Evolutionary conservation across 2,113 vertebrate genomes (phyloP).

Genomic region (Leucoraja erinaceus): DNA sequence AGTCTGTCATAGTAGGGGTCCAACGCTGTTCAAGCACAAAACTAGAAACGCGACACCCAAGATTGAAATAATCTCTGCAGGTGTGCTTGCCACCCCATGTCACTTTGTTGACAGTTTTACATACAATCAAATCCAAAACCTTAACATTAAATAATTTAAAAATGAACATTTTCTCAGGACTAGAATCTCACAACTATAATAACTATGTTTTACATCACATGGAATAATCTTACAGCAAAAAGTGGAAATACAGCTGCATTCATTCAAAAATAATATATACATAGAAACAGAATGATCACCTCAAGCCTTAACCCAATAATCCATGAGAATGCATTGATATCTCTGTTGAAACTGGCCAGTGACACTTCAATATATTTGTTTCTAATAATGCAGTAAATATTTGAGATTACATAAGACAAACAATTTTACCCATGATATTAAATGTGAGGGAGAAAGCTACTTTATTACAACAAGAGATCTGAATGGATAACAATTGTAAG

Average conservation of each 20-base stretch:
- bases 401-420: background rate
- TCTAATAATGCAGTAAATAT: background rate
- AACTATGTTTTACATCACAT: constrained; percentile 23
- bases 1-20: constrained; percentile 51
- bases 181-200: constrained; percentile 16
- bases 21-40: constrained; percentile 56
- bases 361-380: background rate
- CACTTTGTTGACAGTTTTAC: constrained; percentile 38
- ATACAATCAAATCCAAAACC: constrained; percentile 36
- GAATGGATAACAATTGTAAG: background rate
- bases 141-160: constrained; percentile 22
- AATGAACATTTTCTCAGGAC: constrained; percentile 34
- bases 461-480: background rate
- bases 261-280: constrained; percentile 23
- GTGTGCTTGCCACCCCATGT: constrained; percentile 44
- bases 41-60: constrained; percentile 55
- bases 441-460: background rate
- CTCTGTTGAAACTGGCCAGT: background rate
- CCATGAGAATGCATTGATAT: background rate
- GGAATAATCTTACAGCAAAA: constrained; percentile 16
- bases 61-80: constrained; percentile 48
- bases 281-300: background rate
- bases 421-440: background rate
- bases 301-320: constrained; percentile 7
- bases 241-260: background rate